Percentiles rank a stretch among this genome's conserved stretches.
Conservation (phyloP, 1,140 invertebrate species). For the Diachasmimorpha longicaudata region DNA sequence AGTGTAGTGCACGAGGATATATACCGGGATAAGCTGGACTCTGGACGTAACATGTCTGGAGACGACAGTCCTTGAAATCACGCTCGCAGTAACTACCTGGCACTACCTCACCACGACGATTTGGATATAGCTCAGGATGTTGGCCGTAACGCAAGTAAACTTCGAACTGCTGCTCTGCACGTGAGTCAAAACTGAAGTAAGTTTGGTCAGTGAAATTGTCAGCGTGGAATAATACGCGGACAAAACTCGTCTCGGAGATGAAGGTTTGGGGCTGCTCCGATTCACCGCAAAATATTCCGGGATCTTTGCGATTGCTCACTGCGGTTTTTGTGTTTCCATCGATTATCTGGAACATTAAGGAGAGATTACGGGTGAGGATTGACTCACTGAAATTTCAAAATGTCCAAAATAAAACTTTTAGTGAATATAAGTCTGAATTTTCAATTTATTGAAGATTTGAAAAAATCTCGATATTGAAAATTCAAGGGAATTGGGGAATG, state of each 20-base stretch:
- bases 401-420: too few relatives aligned
- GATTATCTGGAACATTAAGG: slow-evolving; percentile 69
- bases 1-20: slow-evolving; percentile 87
- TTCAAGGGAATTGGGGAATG: too few relatives aligned
- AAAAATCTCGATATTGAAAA: too few relatives aligned
- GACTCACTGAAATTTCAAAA: neutral
- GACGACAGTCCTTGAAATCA: slow-evolving; percentile 81
- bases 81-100: slow-evolving; percentile 87
- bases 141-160: slow-evolving; percentile 88
- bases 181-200: slow-evolving; percentile 77
- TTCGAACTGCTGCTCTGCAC: slow-evolving; percentile 88
- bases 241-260: slow-evolving; percentile 91
- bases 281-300: slow-evolving; percentile 90
- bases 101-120: slow-evolving; percentile 83
- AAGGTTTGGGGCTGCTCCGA: slow-evolving; percentile 92
- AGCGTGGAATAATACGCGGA: slow-evolving; percentile 87
- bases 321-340: slow-evolving; percentile 86
- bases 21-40: slow-evolving; percentile 91
- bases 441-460: too few relatives aligned
- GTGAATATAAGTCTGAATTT: too few relatives aligned
- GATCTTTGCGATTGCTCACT: slow-evolving; percentile 83
- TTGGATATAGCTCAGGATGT: slow-evolving; percentile 90
- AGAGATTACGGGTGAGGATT: neutral
- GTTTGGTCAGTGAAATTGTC: slow-evolving; percentile 92
- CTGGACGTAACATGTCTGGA: slow-evolving; percentile 92